Evolutionary conservation across 1,140 invertebrate species (phyloP).

Genomic region (Drosophila pruinosa): DNA sequence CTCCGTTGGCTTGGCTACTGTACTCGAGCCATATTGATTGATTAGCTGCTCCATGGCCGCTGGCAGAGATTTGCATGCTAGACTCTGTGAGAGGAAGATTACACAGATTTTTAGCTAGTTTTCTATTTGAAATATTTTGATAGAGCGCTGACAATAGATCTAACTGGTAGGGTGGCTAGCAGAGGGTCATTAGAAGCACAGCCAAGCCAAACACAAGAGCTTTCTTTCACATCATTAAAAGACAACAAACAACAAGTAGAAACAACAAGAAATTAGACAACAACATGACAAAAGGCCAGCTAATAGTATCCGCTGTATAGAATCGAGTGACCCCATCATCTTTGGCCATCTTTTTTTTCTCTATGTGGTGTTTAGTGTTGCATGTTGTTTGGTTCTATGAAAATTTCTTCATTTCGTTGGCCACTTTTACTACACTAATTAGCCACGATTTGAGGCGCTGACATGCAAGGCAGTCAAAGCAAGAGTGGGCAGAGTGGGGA

Average conservation of each 20-base stretch:
- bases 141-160: conserved; percentile 39
- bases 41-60: conserved; percentile 36
- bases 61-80: conserved; percentile 47
- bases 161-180: background rate
- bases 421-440: conserved; percentile 55
- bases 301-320: conserved; percentile 45
- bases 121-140: conserved; percentile 32
- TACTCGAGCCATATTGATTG: conserved; percentile 38
- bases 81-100: background rate
- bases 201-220: background rate
- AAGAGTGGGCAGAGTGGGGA: background rate
- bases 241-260: conserved; percentile 1
- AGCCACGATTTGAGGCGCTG: conserved; percentile 48
- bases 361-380: background rate
- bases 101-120: conserved; percentile 17
- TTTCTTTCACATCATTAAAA: conserved; percentile 64
- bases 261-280: conserved; percentile 48
- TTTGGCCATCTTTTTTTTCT: background rate
- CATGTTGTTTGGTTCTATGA: conserved; percentile 35
- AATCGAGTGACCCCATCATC: conserved; percentile 28
- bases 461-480: conserved; percentile 38
- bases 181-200: conserved; percentile 49
- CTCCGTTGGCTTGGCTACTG: conserved; percentile 24
- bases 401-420: conserved; percentile 55
- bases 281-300: conserved; percentile 37